phyloP scores from a whole-genome alignment of 2,113 vertebrate genomes.

The Gadus macrocephalus region DNA sequence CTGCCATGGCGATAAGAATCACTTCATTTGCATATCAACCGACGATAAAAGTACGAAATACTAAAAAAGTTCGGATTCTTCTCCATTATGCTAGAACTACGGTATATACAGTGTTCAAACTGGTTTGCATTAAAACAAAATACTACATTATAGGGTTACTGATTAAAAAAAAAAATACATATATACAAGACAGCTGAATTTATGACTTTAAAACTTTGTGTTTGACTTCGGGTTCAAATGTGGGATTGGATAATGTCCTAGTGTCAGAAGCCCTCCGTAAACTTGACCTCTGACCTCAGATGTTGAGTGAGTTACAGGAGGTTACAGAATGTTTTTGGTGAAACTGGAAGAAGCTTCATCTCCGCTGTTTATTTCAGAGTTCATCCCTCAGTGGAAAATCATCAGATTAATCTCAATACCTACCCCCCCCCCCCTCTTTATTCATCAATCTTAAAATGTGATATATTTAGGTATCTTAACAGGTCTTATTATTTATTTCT shows the following conservation, averaged over 20 bases:
- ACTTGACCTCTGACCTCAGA: neutral
- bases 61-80: constrained; percentile 32
- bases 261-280: neutral
- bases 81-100: constrained; percentile 35
- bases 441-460: constrained; percentile 61
- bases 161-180: constrained; percentile 16
- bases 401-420: constrained; percentile 26
- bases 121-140: constrained; percentile 38
- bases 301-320: too few species aligned
- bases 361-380: constrained; percentile 17
- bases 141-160: constrained; percentile 17
- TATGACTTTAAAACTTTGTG: constrained; percentile 2
- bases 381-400: constrained; percentile 32
- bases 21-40: constrained; percentile 42
- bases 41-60: constrained; percentile 19
- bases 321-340: too few species aligned
- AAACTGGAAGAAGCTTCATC: too few species aligned
- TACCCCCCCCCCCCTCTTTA: constrained; percentile 30
- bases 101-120: constrained; percentile 35
- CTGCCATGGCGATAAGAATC: constrained; percentile 36
- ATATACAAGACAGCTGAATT: constrained; percentile 12
- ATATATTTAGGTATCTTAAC: constrained; percentile 72
- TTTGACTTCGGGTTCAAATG: constrained; percentile 22
- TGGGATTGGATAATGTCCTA: neutral
- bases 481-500: constrained; percentile 69